Conservation (phyloP, 2,888 invertebrate genomes). For the Lingula anatina region DNA sequence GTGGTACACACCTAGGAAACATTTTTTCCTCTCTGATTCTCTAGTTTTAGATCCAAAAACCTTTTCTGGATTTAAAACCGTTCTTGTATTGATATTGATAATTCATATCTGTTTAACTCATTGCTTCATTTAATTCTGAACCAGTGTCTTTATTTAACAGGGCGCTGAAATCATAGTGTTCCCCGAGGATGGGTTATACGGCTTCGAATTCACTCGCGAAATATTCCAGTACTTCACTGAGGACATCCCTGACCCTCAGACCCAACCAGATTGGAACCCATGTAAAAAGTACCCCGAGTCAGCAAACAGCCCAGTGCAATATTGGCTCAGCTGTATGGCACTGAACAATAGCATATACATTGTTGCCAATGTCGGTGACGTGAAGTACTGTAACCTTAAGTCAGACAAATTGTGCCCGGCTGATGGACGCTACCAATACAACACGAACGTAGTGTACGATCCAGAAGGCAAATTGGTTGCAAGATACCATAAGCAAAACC, state of each 20-base stretch:
- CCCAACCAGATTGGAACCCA: slow-evolving; percentile 53
- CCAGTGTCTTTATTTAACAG: slow-evolving; percentile 55
- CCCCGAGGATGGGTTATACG: slow-evolving; percentile 62
- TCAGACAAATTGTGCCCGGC: slow-evolving; percentile 19
- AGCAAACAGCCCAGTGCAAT: slow-evolving; percentile 16
- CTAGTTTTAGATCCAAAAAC: too few species aligned
- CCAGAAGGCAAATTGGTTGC: slow-evolving; percentile 67
- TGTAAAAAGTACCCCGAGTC: slow-evolving; percentile 17
- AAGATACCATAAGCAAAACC: slow-evolving; percentile 59
- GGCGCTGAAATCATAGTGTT: slow-evolving; percentile 72
- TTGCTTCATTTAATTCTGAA: too few species aligned
- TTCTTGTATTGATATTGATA: too few species aligned
- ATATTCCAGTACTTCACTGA: slow-evolving; percentile 21
- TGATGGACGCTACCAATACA: slow-evolving; percentile 56
- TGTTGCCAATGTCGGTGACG: slow-evolving; percentile 67
- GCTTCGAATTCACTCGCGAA: slow-evolving; percentile 27
- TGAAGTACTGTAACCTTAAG: slow-evolving; percentile 55
- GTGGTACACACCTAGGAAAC: too few species aligned
- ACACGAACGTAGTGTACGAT: slow-evolving; percentile 75
- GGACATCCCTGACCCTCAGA: slow-evolving; percentile 48
- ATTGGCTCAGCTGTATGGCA: slow-evolving; percentile 59
- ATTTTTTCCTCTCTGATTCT: too few species aligned
- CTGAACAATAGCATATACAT: slow-evolving; percentile 60
- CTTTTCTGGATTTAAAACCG: too few species aligned
- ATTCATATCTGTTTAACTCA: too few species aligned